Percentiles rank a stretch among this genome's conserved stretches.
Evolutionary conservation across 2,888 invertebrate species (phyloP).

Genomic region (Syrphus vitripennis): DNA sequence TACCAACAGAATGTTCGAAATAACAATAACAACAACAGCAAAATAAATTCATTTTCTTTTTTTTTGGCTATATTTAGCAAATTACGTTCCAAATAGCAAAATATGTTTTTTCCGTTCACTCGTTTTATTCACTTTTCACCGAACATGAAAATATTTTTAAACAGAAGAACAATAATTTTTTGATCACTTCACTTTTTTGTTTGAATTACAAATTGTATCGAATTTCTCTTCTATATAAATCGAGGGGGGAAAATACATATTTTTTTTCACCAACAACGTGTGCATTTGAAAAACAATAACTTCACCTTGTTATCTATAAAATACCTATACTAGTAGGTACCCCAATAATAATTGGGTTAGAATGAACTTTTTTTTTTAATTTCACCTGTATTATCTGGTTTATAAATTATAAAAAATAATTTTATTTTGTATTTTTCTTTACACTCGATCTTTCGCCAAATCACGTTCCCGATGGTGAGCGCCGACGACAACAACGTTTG

Average conservation of each 20-base stretch:
- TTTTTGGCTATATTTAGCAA: slow-evolving; percentile 71
- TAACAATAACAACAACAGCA: not conserved
- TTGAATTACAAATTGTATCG: not conserved
- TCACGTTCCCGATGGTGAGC: slow-evolving; percentile 7
- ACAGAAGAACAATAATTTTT: slow-evolving; percentile 1
- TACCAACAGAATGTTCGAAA: not conserved
- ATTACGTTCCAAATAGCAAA: slow-evolving; percentile 71
- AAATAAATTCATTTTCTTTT: slow-evolving; percentile 38
- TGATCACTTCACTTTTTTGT: not conserved
- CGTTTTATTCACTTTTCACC: slow-evolving; percentile 19
- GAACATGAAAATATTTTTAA: not conserved
- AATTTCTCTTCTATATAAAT: too few relatives aligned
- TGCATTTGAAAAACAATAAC: not conserved
- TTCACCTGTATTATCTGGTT: not conserved
- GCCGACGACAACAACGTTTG: not conserved
- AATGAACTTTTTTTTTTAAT: not conserved
- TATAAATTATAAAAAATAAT: not conserved
- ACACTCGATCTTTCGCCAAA: slow-evolving; percentile 21
- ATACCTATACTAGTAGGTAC: not conserved
- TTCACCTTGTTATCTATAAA: slow-evolving; percentile 1
- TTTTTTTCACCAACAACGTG: slow-evolving; percentile 24
- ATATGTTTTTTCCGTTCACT: slow-evolving; percentile 42
- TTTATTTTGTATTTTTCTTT: slow-evolving; percentile 31
- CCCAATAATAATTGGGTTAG: slow-evolving; percentile 13
- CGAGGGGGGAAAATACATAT: not conserved